phyloP scores from a whole-genome alignment of 2,888 invertebrate genomes.

The Drosophila borealis region DNA sequence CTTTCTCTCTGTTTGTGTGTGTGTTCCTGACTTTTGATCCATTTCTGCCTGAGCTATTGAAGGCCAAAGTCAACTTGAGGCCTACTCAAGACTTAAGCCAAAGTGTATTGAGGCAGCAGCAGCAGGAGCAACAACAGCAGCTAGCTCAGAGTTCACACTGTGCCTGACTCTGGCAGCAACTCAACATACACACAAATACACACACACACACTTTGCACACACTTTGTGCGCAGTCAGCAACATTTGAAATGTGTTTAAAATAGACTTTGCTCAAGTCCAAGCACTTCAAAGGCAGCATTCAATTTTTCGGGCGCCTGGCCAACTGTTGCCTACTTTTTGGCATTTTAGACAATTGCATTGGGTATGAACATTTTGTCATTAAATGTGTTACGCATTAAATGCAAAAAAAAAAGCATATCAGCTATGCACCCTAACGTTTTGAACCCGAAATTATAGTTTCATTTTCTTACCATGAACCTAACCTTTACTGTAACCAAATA shows the following conservation, averaged over 20 bases:
- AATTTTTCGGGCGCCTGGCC: conserved; percentile 33
- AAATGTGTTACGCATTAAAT: not conserved
- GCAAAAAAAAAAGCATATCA: not conserved
- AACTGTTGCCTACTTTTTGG: conserved; percentile 45
- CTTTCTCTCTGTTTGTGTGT: conserved; percentile 1
- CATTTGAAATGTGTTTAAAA: conserved; percentile 56
- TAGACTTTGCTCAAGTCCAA: conserved; percentile 36
- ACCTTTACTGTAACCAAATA: no score
- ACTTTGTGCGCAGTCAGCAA: conserved; percentile 43
- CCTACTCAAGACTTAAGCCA: conserved; percentile 40
- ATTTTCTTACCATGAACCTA: no score
- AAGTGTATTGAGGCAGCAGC: conserved; percentile 24
- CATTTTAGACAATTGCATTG: not conserved
- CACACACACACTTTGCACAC: conserved; percentile 11
- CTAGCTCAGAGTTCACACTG: conserved; percentile 15
- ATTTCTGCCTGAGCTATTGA: conserved; percentile 69
- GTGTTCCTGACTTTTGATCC: conserved; percentile 66
- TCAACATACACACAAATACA: conserved; percentile 20
- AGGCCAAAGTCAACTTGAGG: conserved; percentile 51
- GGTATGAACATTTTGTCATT: not conserved
- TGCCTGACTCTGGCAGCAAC: conserved; percentile 36
- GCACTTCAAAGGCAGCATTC: conserved; percentile 50
- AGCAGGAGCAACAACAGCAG: conserved; percentile 14
- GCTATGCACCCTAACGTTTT: not conserved
- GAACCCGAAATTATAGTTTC: no score